A percentile compares a stretch with the other conserved stretches of the same genome.
These are phyloP conservation scores for Drosophila borealis DNA, from an alignment of 2,888 invertebrate species.

Conservation along the genomic window DNA sequence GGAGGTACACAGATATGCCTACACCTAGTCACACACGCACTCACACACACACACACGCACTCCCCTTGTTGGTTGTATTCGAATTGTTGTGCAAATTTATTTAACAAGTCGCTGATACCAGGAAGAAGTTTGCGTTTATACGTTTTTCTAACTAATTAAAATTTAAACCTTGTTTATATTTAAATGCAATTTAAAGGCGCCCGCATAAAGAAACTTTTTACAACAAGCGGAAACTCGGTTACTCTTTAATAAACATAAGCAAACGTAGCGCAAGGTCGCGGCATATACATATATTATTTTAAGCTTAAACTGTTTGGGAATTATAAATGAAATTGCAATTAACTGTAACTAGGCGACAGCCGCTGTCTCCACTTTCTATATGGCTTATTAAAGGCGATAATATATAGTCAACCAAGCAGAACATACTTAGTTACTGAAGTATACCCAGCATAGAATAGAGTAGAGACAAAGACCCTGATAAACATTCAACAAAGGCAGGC, in stretches of 20 bases:
- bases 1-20: slow-evolving; percentile 55
- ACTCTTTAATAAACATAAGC: not conserved
- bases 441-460: slow-evolving; percentile 14
- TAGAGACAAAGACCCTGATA: slow-evolving; percentile 24
- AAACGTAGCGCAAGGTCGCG: not conserved
- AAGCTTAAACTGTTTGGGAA: slow-evolving; percentile 11
- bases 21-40: slow-evolving; percentile 53
- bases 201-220: not conserved
- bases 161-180: slow-evolving; percentile 73
- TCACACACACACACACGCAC: slow-evolving; percentile 15
- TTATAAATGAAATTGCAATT: slow-evolving; percentile 3
- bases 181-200: slow-evolving; percentile 32
- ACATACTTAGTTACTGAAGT: slow-evolving; percentile 2
- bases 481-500: slow-evolving; percentile 37
- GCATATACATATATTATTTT: not conserved
- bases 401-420: slow-evolving; percentile 30
- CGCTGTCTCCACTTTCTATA: too few species aligned
- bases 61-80: slow-evolving; percentile 26
- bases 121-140: slow-evolving; percentile 29
- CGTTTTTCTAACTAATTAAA: slow-evolving; percentile 65
- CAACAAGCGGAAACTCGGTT: not conserved
- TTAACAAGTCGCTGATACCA: slow-evolving; percentile 57
- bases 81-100: slow-evolving; percentile 69
- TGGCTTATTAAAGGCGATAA: slow-evolving; percentile 2
- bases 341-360: not conserved